A percentile compares a stretch with the other conserved stretches of the same genome.
Conservation (phyloP, 1,140 invertebrate genomes). For the Drosophila repleta region DNA sequence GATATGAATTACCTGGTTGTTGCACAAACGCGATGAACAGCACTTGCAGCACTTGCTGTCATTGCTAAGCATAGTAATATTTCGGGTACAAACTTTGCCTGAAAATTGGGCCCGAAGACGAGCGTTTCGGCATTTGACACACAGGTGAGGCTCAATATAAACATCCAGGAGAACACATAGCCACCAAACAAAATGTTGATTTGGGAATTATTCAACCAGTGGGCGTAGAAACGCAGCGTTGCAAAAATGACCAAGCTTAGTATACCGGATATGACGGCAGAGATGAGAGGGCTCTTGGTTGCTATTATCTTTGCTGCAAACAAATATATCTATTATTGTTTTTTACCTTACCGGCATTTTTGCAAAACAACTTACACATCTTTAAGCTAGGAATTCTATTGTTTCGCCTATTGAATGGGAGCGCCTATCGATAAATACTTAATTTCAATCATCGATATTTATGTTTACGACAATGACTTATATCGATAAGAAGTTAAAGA, state of each 20-base stretch:
- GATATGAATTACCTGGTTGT: conserved; percentile 70
- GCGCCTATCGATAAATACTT: conserved; percentile 1
- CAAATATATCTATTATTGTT: neutral
- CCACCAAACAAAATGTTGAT: conserved; percentile 74
- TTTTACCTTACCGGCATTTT: neutral
- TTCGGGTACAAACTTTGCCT: conserved; percentile 80
- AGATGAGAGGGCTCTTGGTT: conserved; percentile 62
- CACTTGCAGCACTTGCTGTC: conserved; percentile 67
- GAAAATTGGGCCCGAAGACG: conserved; percentile 76
- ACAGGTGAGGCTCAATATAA: conserved; percentile 73
- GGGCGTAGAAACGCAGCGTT: conserved; percentile 74
- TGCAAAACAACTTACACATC: conserved; percentile 54
- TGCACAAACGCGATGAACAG: conserved; percentile 82
- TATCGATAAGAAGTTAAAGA: conserved; percentile 13
- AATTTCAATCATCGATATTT: conserved; percentile 4
- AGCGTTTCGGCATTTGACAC: conserved; percentile 78
- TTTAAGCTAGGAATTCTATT: conserved; percentile 29
- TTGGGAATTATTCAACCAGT: conserved; percentile 76
- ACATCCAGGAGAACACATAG: conserved; percentile 71
- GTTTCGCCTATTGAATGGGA: neutral
- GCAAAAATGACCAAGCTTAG: conserved; percentile 72
- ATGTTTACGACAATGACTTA: neutral
- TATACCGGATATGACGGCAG: conserved; percentile 73
- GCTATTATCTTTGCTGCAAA: conserved; percentile 50
- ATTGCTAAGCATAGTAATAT: conserved; percentile 75